Evolutionary conservation across 2,113 vertebrate genomes (phyloP).

Genomic region (Cyprinodon tularosa): DNA sequence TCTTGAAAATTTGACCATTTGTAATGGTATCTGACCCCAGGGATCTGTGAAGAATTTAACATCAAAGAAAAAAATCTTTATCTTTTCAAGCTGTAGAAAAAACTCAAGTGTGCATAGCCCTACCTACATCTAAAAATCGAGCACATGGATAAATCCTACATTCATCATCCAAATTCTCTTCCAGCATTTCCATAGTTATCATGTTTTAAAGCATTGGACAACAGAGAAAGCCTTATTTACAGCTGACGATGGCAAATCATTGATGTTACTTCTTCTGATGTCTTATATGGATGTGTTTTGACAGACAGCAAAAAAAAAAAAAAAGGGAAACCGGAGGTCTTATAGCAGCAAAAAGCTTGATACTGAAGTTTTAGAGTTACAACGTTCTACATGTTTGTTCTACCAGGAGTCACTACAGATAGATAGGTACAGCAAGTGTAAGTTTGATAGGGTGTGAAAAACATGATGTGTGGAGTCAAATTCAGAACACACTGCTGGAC

Average conservation of each 20-base stretch:
- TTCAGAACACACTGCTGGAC: conserved; percentile 27
- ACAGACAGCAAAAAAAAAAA: conserved; percentile 32
- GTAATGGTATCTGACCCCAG: not conserved
- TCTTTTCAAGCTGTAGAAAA: conserved; percentile 5
- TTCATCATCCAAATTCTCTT: conserved; percentile 2
- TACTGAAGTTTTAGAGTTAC: conserved; percentile 28
- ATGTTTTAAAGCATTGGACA: conserved; percentile 10
- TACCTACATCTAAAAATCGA: not conserved
- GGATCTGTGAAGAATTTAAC: not conserved
- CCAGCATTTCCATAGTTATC: conserved; percentile 16
- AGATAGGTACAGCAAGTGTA: conserved; percentile 33
- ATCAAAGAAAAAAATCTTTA: not conserved
- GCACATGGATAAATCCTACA: conserved; percentile 2
- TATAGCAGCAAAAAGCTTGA: conserved; percentile 33
- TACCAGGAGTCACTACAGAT: conserved; percentile 44
- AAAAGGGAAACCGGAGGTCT: conserved; percentile 19
- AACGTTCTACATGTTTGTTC: conserved; percentile 32
- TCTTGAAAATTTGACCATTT: not conserved
- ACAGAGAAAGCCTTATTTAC: conserved; percentile 64
- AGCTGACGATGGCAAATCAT: conserved; percentile 39
- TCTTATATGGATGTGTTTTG: conserved; percentile 9
- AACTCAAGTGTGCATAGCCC: not conserved
- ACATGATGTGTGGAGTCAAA: conserved; percentile 19
- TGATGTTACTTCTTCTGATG: conserved; percentile 24
- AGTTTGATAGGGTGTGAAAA: conserved; percentile 24